Base-by-base conservation (phyloP, 2,888 invertebrate genomes). In the Drosophila lacicola region DNA sequence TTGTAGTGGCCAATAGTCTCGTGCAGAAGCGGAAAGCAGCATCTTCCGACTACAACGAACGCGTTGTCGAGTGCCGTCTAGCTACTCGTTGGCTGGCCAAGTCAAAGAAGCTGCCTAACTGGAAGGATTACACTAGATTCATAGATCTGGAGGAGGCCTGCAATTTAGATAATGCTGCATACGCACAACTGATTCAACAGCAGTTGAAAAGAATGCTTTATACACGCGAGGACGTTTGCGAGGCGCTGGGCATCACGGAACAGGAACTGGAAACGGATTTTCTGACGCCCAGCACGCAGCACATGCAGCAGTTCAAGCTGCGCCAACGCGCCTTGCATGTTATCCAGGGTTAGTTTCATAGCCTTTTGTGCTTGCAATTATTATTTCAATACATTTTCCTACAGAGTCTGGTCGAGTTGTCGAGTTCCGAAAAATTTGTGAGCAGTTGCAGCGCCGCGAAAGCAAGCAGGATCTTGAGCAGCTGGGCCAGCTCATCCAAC, bases 21-120 rank as follows among this genome's bases (percentile, higher is more conserved):
- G 95, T 95, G 0, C 96, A 96, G 91, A 95, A 96, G 75, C 98
- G 99, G 92, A 99, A 99, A 93, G 99, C 99, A 10, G 97, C 98
- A 13, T 97, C 97, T 0, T 94, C 95, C 39, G 96, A 98, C 92
- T 99, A 95, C 92, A 99, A 99, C 92, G 95, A 96, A 75, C 94
- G 99, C 57, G 99, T 99, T 0, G 96, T 97, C 39, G 99, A 99
- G 93, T 99, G 99, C 90, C 95, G 98, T 57, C 92, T 99, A 25
- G 98, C 97, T n/a, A 96, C 70, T 95, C 97, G 95, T 95, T 93
- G 96, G 51, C 93, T 97, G 70, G 96, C 96, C 9, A 96, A 95
- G 84, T 92, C 92, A 45, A 87, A 90, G 82, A 90, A 94, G 33
- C 85, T 95, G 69, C 91, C 94, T 83, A 92, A 95, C 84, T 96